Evolutionary conservation across 2,113 vertebrate species (phyloP).

Genomic region (Poecilia latipinna): DNA sequence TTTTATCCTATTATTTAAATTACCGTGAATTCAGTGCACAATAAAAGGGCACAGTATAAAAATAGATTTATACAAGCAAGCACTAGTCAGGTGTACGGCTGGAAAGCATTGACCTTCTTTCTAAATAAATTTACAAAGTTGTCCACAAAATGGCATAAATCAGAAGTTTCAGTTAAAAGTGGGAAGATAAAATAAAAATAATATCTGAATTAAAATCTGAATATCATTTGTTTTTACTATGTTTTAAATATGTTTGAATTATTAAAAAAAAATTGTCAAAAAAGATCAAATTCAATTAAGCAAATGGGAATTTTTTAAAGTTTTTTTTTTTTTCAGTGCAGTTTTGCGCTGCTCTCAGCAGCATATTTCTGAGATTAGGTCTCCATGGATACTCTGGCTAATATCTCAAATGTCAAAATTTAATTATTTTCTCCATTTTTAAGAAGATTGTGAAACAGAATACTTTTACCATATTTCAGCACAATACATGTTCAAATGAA

Average conservation of each 20-base stretch:
- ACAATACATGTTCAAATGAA: too few species aligned
- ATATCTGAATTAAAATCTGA: constrained; percentile 6
- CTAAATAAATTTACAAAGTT: constrained; percentile 20
- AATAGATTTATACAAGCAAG: background rate
- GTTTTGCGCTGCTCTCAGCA: background rate
- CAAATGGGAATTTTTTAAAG: too few species aligned
- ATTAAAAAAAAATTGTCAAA: background rate
- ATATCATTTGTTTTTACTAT: background rate
- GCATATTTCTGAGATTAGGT: background rate
- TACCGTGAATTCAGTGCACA: background rate
- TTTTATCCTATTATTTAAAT: background rate
- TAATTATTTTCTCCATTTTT: background rate
- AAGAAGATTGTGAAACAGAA: too few species aligned
- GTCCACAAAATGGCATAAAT: constrained; percentile 10
- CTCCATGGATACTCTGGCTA: background rate
- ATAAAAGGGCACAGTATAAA: background rate
- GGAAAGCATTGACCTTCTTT: background rate
- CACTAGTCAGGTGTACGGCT: background rate
- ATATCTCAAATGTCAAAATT: background rate
- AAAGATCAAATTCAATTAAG: background rate
- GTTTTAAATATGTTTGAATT: background rate
- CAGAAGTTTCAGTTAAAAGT: constrained; percentile 31
- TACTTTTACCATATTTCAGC: too few species aligned
- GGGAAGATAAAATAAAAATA: constrained; percentile 8
- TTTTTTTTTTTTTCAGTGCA: background rate